These are phyloP conservation scores for Operophtera brumata DNA, from an alignment of 2,888 invertebrate species.

Conservation along the genomic window DNA sequence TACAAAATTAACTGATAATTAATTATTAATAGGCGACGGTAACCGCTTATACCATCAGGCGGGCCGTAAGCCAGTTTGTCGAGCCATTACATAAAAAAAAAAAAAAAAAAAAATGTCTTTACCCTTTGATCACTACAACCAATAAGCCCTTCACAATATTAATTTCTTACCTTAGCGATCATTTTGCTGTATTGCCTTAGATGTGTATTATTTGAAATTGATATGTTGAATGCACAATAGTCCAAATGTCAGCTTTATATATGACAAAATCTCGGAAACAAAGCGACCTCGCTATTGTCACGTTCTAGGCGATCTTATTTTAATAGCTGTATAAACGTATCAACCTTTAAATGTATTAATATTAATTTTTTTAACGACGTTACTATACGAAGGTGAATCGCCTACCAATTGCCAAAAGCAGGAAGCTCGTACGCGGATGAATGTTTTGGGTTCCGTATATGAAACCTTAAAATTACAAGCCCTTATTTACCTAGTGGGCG, in stretches of 20 bases:
- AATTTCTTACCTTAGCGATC: conserved; percentile 56
- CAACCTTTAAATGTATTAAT: conserved; percentile 43
- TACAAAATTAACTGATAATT: no score
- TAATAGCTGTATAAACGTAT: conserved; percentile 47
- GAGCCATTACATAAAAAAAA: no score
- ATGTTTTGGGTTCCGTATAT: conserved; percentile 24
- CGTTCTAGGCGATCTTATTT: conserved; percentile 39
- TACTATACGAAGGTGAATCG: conserved; percentile 44
- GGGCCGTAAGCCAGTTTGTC: no score
- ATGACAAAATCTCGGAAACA: conserved; percentile 54
- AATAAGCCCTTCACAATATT: not conserved
- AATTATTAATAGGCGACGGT: no score
- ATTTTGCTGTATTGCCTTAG: conserved; percentile 49
- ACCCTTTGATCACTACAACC: not conserved
- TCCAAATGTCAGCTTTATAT: conserved; percentile 58
- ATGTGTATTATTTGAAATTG: conserved; percentile 24
- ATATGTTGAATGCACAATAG: conserved; percentile 51
- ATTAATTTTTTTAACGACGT: conserved; percentile 41
- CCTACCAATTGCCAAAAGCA: conserved; percentile 25
- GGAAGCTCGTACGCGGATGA: conserved; percentile 23
- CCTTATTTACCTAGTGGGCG: no score
- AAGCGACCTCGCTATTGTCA: conserved; percentile 55
- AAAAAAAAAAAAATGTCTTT: no score
- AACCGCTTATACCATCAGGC: no score
- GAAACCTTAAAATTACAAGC: not conserved